phyloP scores from a whole-genome alignment of 2,113 vertebrate species.

The Corvus moneduloides region DNA sequence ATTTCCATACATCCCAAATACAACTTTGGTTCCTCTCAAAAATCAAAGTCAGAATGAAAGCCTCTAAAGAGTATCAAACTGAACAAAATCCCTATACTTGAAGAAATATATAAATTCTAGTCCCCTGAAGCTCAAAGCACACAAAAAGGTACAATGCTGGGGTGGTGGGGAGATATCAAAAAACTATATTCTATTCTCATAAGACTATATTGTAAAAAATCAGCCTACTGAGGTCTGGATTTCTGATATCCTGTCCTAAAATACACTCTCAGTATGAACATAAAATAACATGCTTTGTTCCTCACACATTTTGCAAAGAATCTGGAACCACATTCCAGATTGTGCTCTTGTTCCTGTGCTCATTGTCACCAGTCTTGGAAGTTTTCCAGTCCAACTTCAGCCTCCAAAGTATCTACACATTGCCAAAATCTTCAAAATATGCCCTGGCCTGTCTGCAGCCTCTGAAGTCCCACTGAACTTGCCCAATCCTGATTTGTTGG shows the following conservation, averaged over 20 bases:
- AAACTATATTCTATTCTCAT: background rate
- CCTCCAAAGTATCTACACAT: background rate
- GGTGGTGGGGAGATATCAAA: fast-evolving
- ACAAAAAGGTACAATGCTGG: background rate
- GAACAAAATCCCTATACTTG: background rate
- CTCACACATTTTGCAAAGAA: background rate
- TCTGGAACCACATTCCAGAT: background rate
- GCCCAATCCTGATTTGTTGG: background rate
- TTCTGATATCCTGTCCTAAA: background rate
- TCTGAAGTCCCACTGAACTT: background rate
- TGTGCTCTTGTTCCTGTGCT: background rate
- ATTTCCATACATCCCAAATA: background rate
- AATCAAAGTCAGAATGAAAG: background rate
- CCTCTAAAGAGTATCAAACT: background rate
- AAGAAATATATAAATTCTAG: background rate
- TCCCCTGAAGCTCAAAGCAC: background rate
- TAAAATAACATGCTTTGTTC: background rate
- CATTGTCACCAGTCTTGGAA: background rate
- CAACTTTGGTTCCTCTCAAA: background rate
- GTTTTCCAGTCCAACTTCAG: background rate
- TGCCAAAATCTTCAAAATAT: background rate
- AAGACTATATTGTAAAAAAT: background rate
- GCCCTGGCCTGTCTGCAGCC: background rate
- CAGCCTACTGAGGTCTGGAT: background rate
- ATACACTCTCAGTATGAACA: background rate